Percentiles rank a stretch among this genome's conserved stretches.
These are phyloP conservation scores for Bombus waltoni DNA, from an alignment of 1,140 invertebrate genomes.

Conservation along the genomic window DNA sequence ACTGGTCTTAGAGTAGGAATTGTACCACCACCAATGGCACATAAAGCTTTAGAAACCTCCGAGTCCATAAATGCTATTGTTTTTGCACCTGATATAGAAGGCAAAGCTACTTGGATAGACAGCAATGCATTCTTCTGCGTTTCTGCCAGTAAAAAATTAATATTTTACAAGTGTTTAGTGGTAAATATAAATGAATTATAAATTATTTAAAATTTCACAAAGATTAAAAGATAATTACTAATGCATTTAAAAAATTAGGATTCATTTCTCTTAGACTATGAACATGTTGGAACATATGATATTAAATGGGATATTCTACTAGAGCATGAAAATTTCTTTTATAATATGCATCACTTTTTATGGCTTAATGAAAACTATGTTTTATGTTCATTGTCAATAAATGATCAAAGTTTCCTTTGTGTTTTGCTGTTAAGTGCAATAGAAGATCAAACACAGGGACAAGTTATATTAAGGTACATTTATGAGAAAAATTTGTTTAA, in stretches of 20 bases:
- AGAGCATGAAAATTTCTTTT: conserved; percentile 32
- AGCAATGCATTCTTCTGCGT: conserved; percentile 79
- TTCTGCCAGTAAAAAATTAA: conserved; percentile 68
- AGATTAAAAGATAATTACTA: background rate
- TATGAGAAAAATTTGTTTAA: background rate
- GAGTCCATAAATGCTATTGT: conserved; percentile 84
- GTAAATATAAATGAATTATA: conserved; percentile 65
- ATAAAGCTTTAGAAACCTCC: conserved; percentile 84
- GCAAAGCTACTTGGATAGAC: conserved; percentile 65
- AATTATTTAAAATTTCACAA: conserved; percentile 38
- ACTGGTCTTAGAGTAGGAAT: conserved; percentile 89
- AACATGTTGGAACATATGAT: conserved; percentile 60
- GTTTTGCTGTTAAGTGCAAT: conserved; percentile 66
- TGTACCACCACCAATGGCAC: conserved; percentile 93
- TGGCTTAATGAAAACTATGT: conserved; percentile 74
- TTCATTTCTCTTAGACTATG: conserved; percentile 54
- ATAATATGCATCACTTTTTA: conserved; percentile 73
- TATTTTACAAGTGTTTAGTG: conserved; percentile 55
- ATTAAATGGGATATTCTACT: conserved; percentile 62
- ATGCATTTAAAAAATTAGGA: conserved; percentile 57
- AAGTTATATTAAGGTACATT: conserved; percentile 69
- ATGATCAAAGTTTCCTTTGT: conserved; percentile 63
- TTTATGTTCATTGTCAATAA: conserved; percentile 67
- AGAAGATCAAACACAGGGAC: conserved; percentile 41
- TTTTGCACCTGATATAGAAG: conserved; percentile 82